Conservation (phyloP, 1,140 invertebrate genomes). For the Drosophila truncata region DNA sequence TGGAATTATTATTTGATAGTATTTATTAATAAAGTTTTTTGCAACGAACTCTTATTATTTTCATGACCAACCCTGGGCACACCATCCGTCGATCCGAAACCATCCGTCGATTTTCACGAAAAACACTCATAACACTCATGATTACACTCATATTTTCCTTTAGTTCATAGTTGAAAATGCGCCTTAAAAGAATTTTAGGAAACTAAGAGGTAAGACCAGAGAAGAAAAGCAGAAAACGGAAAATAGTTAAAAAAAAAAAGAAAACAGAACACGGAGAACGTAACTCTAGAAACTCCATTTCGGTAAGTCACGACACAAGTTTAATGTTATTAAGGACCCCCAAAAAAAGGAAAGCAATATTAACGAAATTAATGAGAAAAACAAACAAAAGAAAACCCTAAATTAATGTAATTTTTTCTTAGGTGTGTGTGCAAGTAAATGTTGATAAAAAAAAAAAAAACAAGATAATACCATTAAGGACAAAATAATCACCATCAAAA, state of each 20-base stretch:
- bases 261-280: not conserved
- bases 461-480: slow-evolving; percentile 6
- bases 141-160: slow-evolving; percentile 17
- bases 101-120: slow-evolving; percentile 41
- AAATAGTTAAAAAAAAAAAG: no score
- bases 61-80: slow-evolving; percentile 14
- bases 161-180: slow-evolving; percentile 58
- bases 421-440: slow-evolving; percentile 47
- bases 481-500: slow-evolving; percentile 50
- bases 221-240: not conserved
- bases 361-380: slow-evolving; percentile 45
- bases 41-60: slow-evolving; percentile 48
- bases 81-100: slow-evolving; percentile 32
- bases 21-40: slow-evolving; percentile 83
- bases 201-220: slow-evolving; percentile 37
- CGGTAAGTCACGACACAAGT: slow-evolving; percentile 27
- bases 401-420: slow-evolving; percentile 58
- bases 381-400: slow-evolving; percentile 16
- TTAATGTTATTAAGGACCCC: slow-evolving; percentile 51
- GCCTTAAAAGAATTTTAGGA: slow-evolving; percentile 63
- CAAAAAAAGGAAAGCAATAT: slow-evolving; percentile 67
- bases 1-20: slow-evolving; percentile 70
- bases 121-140: not conserved
- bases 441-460: slow-evolving; percentile 23
- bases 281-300: slow-evolving; percentile 49